phyloP scores from a whole-genome alignment of 2,888 invertebrate genomes.

The Sericinus montela region DNA sequence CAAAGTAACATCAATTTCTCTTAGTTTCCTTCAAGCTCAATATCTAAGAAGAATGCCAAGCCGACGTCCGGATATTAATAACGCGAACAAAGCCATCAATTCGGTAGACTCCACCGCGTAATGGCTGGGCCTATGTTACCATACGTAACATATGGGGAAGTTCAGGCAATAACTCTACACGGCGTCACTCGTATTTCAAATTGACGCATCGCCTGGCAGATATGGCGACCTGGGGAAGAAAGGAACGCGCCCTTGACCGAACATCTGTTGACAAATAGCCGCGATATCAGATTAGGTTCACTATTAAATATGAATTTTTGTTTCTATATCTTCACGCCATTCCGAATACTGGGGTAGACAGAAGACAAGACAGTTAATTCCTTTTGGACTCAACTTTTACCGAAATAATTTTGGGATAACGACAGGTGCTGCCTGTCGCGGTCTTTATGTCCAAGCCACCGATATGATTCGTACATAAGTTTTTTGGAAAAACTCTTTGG shows the following conservation, averaged over 20 bases:
- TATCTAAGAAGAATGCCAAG: conserved; percentile 13
- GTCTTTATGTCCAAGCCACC: too few relatives aligned
- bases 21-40: not conserved
- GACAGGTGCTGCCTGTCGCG: too few relatives aligned
- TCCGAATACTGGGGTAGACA: too few relatives aligned
- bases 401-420: too few relatives aligned
- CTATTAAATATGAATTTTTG: not conserved
- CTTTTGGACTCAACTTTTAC: too few relatives aligned
- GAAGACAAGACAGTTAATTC: too few relatives aligned
- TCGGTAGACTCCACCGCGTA: conserved; percentile 5
- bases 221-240: conserved; percentile 19
- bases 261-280: not conserved
- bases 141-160: conserved; percentile 17
- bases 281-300: too few relatives aligned
- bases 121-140: conserved; percentile 13
- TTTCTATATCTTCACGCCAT: too few relatives aligned
- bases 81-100: conserved; percentile 14
- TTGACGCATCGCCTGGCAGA: conserved; percentile 24
- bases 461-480: too few relatives aligned
- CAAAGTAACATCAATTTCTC: not conserved
- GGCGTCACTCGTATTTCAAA: conserved; percentile 30
- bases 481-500: too few relatives aligned
- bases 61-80: conserved; percentile 13
- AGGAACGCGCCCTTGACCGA: conserved; percentile 20
- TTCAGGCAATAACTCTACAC: conserved; percentile 24